Base-by-base conservation (phyloP, 2,113 vertebrate genomes). In the Vanacampus margaritifer region DNA sequence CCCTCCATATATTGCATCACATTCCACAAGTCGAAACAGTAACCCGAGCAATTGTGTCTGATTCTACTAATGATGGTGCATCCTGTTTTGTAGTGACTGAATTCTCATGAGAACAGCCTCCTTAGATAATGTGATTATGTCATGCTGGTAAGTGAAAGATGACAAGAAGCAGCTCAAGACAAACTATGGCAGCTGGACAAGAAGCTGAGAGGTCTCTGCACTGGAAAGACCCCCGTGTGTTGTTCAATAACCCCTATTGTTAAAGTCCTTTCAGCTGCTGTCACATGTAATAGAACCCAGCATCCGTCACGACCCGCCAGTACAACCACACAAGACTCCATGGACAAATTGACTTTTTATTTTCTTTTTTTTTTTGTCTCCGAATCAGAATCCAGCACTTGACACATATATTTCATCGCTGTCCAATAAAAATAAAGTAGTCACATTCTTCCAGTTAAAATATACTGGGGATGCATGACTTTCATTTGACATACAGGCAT, bases 201-300 rank as follows among this genome's bases (percentile, higher is more conserved):
- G 79, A 76, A 79, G 76, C 73, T n/a, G 74, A 43, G 75, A 72
- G 86, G 73, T 69, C 74, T 60, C 72, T 43, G 36, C 7, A 23
- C 73, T 66, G 70, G 84, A 81, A 76, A 76, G 65, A 50, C 24
- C 69, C 75, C 79, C 68, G 74, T 86, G 84, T 89, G 83, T 86
- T 87, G 82, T 84, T 91, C 84, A 90, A 88, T 89, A 84, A 85
- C 83, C 72, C 75, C 82, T 86, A 87, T 91, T 90, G 89, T 91
- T 84, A 80, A 81, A 63, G 76, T 67, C 53, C 63, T 64, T 90
- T 86, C 90, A 89, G 88, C 90, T 90, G 89, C 89, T 84, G 84
- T 82, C 84, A 78, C 67, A 75, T 79, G 87, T 86, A 90, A 90
- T 82, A 70, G 51, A 69, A 81, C 63, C 50, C 84, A 65, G 78